Percentiles rank a stretch among this genome's conserved stretches.
phyloP scores from a whole-genome alignment of 1,140 invertebrate species.

The Tetranychus urticae region DNA sequence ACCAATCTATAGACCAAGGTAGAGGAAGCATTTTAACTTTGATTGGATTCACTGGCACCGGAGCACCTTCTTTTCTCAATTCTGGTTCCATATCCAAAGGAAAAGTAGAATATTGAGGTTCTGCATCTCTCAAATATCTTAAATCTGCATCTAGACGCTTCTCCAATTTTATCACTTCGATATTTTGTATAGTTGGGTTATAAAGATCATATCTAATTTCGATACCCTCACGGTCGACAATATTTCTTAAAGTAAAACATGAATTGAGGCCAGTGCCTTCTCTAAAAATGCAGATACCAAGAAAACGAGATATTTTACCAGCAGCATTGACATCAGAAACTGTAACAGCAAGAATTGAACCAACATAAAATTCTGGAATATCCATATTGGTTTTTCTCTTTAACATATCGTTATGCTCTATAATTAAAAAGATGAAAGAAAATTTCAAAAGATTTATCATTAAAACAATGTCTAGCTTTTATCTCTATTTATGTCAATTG shows the following conservation, averaged over 20 bases:
- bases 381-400: constrained; percentile 50
- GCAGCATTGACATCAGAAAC: constrained; percentile 62
- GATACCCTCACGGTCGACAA: constrained; percentile 57
- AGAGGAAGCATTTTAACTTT: constrained; percentile 61
- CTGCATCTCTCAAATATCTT: constrained; percentile 74
- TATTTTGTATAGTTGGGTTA: constrained; percentile 66
- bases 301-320: constrained; percentile 62
- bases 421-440: neutral
- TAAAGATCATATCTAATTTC: constrained; percentile 78
- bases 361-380: constrained; percentile 42
- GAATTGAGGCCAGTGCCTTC: constrained; percentile 50
- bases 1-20: constrained; percentile 68
- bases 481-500: neutral
- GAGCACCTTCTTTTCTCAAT: constrained; percentile 37
- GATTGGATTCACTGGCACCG: constrained; percentile 61
- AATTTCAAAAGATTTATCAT: neutral
- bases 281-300: constrained; percentile 83
- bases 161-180: constrained; percentile 73
- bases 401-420: constrained; percentile 73
- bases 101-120: constrained; percentile 75
- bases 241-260: constrained; percentile 67
- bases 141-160: constrained; percentile 76
- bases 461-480: no score
- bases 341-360: constrained; percentile 74
- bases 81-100: constrained; percentile 74